Conservation (phyloP, 2,113 vertebrate genomes). For the Cercocebus atys region DNA sequence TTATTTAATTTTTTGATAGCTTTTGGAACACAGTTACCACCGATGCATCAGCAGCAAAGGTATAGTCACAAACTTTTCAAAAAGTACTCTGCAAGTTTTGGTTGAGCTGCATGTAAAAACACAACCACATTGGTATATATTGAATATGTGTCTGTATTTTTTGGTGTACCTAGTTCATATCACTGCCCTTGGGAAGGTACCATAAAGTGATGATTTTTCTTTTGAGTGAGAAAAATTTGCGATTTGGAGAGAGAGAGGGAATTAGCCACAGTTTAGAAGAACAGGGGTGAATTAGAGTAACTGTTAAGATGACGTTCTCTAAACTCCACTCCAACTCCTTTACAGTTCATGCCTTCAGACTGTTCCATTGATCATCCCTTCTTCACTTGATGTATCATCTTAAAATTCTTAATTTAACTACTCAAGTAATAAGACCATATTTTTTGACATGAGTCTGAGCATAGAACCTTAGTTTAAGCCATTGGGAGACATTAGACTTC, state of each 20-base stretch:
- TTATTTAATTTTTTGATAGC: conserved; percentile 83
- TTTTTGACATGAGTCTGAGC: background rate
- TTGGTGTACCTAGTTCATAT: background rate
- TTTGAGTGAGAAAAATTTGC: background rate
- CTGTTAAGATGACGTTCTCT: background rate
- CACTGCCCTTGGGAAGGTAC: background rate
- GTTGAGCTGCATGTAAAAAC: background rate
- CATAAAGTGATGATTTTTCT: background rate
- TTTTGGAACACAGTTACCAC: conserved; percentile 90
- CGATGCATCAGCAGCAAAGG: conserved; percentile 96
- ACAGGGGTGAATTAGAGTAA: background rate
- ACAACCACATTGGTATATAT: background rate
- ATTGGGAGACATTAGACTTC: background rate
- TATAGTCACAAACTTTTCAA: conserved; percentile 67
- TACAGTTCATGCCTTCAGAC: background rate
- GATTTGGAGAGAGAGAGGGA: background rate
- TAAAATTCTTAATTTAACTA: background rate
- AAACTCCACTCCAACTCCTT: background rate
- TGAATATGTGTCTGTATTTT: background rate
- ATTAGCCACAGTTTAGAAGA: conserved; percentile 28
- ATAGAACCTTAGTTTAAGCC: background rate
- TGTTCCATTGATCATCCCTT: background rate
- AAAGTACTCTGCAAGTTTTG: background rate
- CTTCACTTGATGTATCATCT: background rate
- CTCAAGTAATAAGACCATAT: background rate